These are phyloP conservation scores for Drosophila nigrodunni DNA, from an alignment of 1,140 invertebrate genomes.

Conservation along the genomic window DNA sequence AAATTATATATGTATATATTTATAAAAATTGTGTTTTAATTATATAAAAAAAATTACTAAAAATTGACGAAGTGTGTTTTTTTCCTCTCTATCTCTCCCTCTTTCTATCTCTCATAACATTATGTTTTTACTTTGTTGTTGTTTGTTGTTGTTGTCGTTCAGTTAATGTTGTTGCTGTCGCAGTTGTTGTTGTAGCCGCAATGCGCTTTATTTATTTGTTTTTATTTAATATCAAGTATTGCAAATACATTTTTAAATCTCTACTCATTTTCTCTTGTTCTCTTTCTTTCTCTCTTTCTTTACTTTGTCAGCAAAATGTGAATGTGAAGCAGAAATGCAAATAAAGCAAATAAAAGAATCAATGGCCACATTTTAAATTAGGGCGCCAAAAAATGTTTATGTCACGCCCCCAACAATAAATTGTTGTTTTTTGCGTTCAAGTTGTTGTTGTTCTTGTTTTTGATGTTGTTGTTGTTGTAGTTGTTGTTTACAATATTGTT, in stretches of 20 bases:
- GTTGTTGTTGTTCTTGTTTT: conserved; percentile 49
- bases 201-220: conserved; percentile 44
- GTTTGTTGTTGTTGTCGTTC: conserved; percentile 60
- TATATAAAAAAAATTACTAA: conserved; percentile 68
- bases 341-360: conserved; percentile 80
- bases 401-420: conserved; percentile 6
- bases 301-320: conserved; percentile 60
- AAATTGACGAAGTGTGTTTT: conserved; percentile 84
- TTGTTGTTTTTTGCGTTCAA: conserved; percentile 51
- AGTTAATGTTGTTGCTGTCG: conserved; percentile 52
- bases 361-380: conserved; percentile 54
- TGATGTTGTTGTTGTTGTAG: conserved; percentile 56
- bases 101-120: conserved; percentile 27
- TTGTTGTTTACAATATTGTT: conserved; percentile 73
- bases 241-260: conserved; percentile 17
- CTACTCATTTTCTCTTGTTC: conserved; percentile 35
- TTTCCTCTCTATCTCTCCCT: too few relatives aligned
- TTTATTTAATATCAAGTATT: conserved; percentile 59
- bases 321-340: conserved; percentile 78
- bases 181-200: conserved; percentile 57
- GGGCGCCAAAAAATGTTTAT: not conserved
- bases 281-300: conserved; percentile 5
- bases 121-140: conserved; percentile 42
- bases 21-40: conserved; percentile 57
- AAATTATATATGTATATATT: conserved; percentile 65